Conservation (phyloP, 2,888 invertebrate species). For the Hirtodrosophila cameraria region DNA sequence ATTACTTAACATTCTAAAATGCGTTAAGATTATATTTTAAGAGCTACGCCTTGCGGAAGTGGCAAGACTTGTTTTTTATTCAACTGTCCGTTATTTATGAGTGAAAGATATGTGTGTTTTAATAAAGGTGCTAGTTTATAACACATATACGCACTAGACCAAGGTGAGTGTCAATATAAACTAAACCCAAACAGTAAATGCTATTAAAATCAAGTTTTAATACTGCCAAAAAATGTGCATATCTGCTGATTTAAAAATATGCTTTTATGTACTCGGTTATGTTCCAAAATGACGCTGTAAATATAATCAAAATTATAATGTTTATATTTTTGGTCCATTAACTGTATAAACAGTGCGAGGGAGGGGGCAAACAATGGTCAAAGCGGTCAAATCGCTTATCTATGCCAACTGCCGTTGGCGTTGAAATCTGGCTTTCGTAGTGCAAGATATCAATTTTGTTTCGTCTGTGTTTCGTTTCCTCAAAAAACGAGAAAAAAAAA, state of each 20-base stretch:
- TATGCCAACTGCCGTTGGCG: conserved; percentile 4
- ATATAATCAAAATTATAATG: conserved; percentile 14
- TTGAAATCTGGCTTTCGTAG: conserved; percentile 14
- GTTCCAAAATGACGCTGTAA: conserved; percentile 30
- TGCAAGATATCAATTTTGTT: conserved; percentile 60
- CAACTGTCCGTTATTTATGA: conserved; percentile 18
- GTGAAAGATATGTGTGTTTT: conserved; percentile 18
- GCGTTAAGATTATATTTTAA: conserved; percentile 18
- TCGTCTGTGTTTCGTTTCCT: conserved; percentile 68
- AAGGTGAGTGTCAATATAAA: conserved; percentile 50
- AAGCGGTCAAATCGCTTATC: neutral
- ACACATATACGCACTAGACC: conserved; percentile 61
- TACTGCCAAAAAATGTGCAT: conserved; percentile 46
- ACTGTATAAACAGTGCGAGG: neutral
- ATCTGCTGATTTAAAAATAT: conserved; percentile 25
- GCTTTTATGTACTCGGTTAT: conserved; percentile 19
- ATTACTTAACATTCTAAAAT: conserved; percentile 8
- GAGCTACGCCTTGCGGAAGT: conserved; percentile 35
- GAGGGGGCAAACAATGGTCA: neutral
- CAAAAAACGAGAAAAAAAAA: too few species aligned
- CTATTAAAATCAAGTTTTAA: conserved; percentile 44
- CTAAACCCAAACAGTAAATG: conserved; percentile 43
- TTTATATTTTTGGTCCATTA: conserved; percentile 3
- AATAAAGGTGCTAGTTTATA: conserved; percentile 13
- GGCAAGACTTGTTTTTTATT: conserved; percentile 3